Conservation (phyloP, 2,797 vertebrate species). For the Tauraco hartlaubi region DNA sequence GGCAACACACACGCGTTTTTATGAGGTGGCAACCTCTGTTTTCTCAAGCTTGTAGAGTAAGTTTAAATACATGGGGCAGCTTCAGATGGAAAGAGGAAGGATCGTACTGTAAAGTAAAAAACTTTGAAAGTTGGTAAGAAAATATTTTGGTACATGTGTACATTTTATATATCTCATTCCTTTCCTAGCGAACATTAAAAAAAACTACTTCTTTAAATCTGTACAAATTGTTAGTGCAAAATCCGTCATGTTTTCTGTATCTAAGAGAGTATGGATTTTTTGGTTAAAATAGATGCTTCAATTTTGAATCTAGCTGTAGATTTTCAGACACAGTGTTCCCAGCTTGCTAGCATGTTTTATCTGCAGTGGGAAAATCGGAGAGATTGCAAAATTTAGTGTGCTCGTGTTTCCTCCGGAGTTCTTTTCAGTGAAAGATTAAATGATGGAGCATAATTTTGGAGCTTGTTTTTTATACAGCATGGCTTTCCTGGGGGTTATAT, state of each 20-base stretch:
- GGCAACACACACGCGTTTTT: neutral
- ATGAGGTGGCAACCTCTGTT: neutral
- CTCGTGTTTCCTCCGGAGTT: neutral
- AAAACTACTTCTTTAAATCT: neutral
- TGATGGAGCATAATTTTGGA: neutral
- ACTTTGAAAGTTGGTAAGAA: neutral
- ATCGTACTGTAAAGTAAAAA: neutral
- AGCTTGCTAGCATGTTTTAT: neutral
- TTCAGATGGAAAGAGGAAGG: neutral
- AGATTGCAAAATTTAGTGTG: neutral
- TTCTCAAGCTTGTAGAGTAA: neutral
- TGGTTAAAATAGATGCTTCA: neutral
- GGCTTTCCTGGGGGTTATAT: neutral
- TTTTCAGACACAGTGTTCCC: neutral
- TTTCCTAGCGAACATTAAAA: neutral
- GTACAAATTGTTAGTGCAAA: neutral
- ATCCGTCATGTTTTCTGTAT: neutral
- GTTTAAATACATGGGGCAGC: neutral
- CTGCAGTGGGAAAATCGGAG: neutral
- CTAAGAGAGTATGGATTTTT: neutral
- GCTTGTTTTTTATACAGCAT: neutral
- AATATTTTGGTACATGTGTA: neutral
- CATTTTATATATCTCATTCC: neutral
- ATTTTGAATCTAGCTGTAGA: neutral
- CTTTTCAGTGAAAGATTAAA: neutral